Evolutionary conservation across 1,140 invertebrate genomes (phyloP), one percentile per base, ranked within the genome.

Genomic region (Eulimnadia texana): DNA sequence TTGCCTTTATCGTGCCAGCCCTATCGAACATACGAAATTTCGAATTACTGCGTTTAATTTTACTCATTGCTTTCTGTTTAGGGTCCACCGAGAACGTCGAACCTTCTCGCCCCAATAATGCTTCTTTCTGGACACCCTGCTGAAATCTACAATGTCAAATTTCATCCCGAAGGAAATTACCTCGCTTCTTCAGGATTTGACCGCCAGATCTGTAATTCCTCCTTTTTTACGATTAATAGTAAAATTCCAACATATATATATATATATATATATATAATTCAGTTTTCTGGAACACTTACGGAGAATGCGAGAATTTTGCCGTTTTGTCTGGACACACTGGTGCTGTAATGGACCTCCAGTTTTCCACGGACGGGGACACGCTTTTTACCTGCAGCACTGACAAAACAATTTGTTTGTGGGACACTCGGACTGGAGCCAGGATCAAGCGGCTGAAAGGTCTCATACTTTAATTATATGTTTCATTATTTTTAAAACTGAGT

Each of bases 261-360:
- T n/a, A n/a, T n/a, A n/a, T n/a, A n/a, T n/a, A n/a, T n/a, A n/a
- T n/a, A n/a, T 62, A 59, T 61, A 47, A 68, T 51, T 65, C 70
- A 96, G 92, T 88, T 72, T 78, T 99, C 66, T 99, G 97, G 97
- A 93, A 89, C 74, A 90, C 94, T 2, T 96, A 94, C 74, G 95
- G 91, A 3, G 93, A 99, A 70, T 99, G 95, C 78, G 93, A 99
- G 69, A 99, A 98, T 74, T 84, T 96, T 64, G 89, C 88, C 66
- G 82, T 87, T n/a, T 33, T 63, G 11, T 82, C 83, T 55, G 93
- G 93, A 0, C 97, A 99, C 72, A 90, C 85, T 19, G 96, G 96
- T n/a, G 92, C 94, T 11, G 80, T 99, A 3, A 88, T 95, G 81
- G 94, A 99, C 73, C 73, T 98, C 0, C 88, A 93, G 67, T 98